Percentiles rank a stretch among this genome's conserved stretches.
Conservation (phyloP, 2,113 vertebrate genomes). For the Percopsis transmontana region DNA sequence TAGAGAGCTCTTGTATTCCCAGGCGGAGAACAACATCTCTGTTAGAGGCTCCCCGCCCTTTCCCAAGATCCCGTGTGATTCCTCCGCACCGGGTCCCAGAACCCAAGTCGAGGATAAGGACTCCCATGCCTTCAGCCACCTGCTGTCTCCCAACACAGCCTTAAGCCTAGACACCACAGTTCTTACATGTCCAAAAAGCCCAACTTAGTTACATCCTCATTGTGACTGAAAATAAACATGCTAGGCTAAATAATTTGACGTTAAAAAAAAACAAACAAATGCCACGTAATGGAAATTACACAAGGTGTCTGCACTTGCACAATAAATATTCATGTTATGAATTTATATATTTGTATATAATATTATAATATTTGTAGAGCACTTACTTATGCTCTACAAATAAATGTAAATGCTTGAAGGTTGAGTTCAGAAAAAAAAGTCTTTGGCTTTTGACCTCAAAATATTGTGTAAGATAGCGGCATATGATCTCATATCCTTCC, state of each 20-base stretch:
- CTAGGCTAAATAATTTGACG: background rate
- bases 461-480: background rate
- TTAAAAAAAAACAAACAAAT: background rate
- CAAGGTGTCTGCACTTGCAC: background rate
- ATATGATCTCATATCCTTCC: background rate
- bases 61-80: conserved; percentile 49
- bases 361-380: no score
- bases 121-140: conserved; percentile 29
- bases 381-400: no score
- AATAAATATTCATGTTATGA: no score
- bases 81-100: conserved; percentile 29
- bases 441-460: background rate
- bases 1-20: conserved; percentile 69
- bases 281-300: conserved; percentile 5
- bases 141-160: conserved; percentile 35
- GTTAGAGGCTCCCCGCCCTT: conserved; percentile 64
- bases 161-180: conserved; percentile 28
- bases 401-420: no score
- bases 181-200: conserved; percentile 41
- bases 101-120: conserved; percentile 26
- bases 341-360: no score
- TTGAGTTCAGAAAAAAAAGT: background rate
- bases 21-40: conserved; percentile 40
- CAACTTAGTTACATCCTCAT: conserved; percentile 43
- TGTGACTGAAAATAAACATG: conserved; percentile 27